These are phyloP conservation scores for Meteorus cinctellus DNA, from an alignment of 2,888 invertebrate genomes.

Conservation along the genomic window DNA sequence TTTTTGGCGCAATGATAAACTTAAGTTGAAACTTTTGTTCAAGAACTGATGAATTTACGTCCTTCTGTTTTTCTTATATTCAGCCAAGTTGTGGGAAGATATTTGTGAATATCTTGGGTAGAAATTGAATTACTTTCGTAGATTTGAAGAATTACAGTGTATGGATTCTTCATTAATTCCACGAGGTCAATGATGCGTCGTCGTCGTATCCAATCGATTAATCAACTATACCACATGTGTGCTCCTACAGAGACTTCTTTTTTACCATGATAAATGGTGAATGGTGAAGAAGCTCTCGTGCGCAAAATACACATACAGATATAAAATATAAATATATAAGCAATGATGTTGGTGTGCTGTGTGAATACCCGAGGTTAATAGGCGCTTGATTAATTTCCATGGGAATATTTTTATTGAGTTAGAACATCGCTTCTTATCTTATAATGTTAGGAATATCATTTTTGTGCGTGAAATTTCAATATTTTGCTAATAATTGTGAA, in stretches of 20 bases:
- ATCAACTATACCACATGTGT: constrained; percentile 53
- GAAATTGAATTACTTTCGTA: constrained; percentile 6
- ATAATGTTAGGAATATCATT: background rate
- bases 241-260: constrained; percentile 49
- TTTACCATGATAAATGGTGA: constrained; percentile 60
- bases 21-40: too few species aligned
- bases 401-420: constrained; percentile 19
- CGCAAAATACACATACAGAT: background rate
- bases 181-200: constrained; percentile 52
- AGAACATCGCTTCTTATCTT: background rate
- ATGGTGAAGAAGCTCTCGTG: constrained; percentile 45
- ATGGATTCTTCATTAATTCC: constrained; percentile 18
- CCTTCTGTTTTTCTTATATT: background rate
- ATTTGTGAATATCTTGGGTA: background rate
- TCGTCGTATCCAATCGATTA: constrained; percentile 59
- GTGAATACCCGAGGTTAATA: constrained; percentile 57
- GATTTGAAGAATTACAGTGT: constrained; percentile 6
- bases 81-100: background rate
- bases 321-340: background rate
- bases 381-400: constrained; percentile 54
- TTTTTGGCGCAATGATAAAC: background rate
- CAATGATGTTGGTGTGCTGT: background rate
- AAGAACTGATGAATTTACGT: constrained; percentile 20
- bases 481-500: background rate
- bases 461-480: background rate